Percentiles rank a stretch among this genome's conserved stretches.
phyloP scores from a whole-genome alignment of 1,140 invertebrate species.

The Archivesica marissinica region DNA sequence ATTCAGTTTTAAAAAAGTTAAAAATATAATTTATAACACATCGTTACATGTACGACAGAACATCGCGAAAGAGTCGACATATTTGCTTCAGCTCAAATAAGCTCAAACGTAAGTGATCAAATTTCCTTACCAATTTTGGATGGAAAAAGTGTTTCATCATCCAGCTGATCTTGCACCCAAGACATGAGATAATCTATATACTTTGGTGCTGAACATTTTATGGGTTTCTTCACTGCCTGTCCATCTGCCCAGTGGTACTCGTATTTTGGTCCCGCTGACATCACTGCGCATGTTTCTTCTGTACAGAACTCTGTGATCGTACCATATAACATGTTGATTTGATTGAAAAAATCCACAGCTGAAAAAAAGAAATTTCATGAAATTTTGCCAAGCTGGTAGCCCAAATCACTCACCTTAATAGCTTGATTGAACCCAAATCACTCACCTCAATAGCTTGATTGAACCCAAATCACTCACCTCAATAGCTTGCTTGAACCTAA shows the following conservation, averaged over 20 bases:
- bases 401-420: too few species aligned
- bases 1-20: too few species aligned
- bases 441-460: too few species aligned
- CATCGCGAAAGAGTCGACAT: too few species aligned
- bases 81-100: too few species aligned
- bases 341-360: constrained; percentile 99
- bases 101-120: too few species aligned
- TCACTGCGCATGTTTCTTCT: constrained; percentile 98
- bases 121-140: constrained; percentile 97
- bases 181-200: constrained; percentile 99
- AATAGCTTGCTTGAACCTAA: too few species aligned
- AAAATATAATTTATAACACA: too few species aligned
- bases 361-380: constrained; percentile 81
- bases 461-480: too few species aligned
- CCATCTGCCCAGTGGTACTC: constrained; percentile 99
- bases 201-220: constrained; percentile 99
- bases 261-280: constrained; percentile 98
- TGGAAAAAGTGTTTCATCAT: constrained; percentile 99
- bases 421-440: too few species aligned
- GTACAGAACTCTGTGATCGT: constrained; percentile 99
- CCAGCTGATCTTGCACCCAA: constrained; percentile 99
- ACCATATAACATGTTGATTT: constrained; percentile 99
- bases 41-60: too few species aligned
- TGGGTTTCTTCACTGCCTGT: constrained; percentile 98
- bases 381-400: too few species aligned